Conservation (phyloP, 2,797 vertebrate species). For the Nothura maculosa region DNA sequence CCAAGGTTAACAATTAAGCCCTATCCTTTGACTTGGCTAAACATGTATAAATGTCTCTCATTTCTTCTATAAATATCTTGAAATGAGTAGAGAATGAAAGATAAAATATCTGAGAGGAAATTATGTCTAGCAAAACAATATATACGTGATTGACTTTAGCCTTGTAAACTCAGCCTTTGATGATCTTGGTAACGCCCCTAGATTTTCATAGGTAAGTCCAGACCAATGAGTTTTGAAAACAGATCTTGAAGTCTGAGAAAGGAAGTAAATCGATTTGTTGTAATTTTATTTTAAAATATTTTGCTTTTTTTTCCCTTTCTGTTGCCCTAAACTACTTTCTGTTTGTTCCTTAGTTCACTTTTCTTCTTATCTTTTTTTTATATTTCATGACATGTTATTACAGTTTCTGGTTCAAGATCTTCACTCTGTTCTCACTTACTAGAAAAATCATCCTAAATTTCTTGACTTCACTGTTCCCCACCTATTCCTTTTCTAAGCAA, state of each 20-base stretch:
- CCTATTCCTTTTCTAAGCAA: background rate
- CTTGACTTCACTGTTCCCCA: background rate
- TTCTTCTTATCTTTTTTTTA: background rate
- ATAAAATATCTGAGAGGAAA: background rate
- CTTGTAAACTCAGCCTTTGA: background rate
- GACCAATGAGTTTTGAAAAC: background rate
- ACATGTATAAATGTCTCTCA: background rate
- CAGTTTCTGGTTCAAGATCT: background rate
- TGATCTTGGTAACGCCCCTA: background rate
- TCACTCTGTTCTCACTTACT: background rate
- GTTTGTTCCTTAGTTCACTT: background rate
- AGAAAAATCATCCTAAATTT: background rate
- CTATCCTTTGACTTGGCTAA: slow-evolving; percentile 6
- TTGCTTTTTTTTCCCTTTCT: background rate
- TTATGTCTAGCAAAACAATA: background rate
- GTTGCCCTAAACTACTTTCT: background rate
- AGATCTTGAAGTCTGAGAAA: background rate
- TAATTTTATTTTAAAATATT: background rate
- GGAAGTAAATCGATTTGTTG: background rate
- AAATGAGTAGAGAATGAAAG: background rate
- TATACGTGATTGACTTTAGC: background rate
- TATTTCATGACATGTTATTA: background rate
- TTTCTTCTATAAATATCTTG: background rate
- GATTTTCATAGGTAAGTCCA: background rate
- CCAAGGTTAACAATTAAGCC: background rate